Conservation (phyloP, 2,113 vertebrate species). For the Lonchura striata region DNA sequence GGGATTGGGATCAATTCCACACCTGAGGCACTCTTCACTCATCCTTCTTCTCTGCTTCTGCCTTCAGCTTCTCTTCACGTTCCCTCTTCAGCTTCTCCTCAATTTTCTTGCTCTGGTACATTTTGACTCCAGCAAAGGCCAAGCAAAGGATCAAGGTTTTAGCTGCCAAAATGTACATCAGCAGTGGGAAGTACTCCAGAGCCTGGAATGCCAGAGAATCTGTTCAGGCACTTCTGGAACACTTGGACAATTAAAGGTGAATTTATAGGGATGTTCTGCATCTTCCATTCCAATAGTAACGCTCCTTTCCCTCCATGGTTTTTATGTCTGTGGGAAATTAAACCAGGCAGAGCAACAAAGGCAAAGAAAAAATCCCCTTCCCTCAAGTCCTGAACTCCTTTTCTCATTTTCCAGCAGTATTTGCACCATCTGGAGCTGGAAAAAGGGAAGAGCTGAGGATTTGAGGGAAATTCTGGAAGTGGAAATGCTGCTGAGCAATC, state of each 20-base stretch:
- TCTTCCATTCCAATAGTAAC: not conserved
- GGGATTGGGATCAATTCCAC: not conserved
- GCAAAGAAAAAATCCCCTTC: not conserved
- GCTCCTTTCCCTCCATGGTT: not conserved
- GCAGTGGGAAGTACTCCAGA: slow-evolving; percentile 87
- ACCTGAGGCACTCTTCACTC: slow-evolving; percentile 69
- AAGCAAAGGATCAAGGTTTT: slow-evolving; percentile 92
- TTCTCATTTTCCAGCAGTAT: not conserved
- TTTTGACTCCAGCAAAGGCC: slow-evolving; percentile 87
- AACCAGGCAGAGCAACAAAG: not conserved
- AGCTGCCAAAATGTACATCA: slow-evolving; percentile 92
- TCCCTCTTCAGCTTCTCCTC: slow-evolving; percentile 77
- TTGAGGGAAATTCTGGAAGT: not conserved
- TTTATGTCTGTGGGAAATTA: not conserved
- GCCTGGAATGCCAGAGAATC: slow-evolving; percentile 69
- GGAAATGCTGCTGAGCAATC: not conserved
- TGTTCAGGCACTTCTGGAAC: not conserved
- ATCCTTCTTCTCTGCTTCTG: slow-evolving; percentile 76
- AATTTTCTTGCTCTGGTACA: slow-evolving; percentile 84
- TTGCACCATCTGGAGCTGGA: not conserved
- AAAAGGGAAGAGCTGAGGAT: not conserved
- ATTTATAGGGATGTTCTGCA: not conserved
- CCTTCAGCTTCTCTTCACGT: slow-evolving; percentile 59
- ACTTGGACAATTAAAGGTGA: not conserved
- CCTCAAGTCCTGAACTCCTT: not conserved